phyloP scores from a whole-genome alignment of 30 jellyfish, hydroid and myxozoan genomes.

The Aurelia aurita region DNA sequence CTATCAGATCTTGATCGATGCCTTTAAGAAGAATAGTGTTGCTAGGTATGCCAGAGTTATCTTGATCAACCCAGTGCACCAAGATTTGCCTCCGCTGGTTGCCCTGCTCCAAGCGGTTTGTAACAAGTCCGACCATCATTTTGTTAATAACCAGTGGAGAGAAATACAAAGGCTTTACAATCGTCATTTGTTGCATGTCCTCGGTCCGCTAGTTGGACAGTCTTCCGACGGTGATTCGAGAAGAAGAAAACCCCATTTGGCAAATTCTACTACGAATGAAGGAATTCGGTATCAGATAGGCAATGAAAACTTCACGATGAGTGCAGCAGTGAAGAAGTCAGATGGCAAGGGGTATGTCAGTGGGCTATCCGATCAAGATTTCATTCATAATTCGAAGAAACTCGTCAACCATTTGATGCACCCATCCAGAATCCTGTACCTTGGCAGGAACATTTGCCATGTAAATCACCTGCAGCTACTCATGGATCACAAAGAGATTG shows the following conservation, averaged over 20 bases:
- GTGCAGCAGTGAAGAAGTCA: neutral
- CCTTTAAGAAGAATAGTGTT: neutral
- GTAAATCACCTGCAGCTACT: too few relatives aligned
- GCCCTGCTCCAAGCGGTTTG: slow-evolving; percentile 15
- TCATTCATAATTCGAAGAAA: slow-evolving; percentile 33
- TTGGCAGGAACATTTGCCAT: too few relatives aligned
- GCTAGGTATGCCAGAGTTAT: slow-evolving; percentile 15
- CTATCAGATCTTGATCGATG: slow-evolving; percentile 1
- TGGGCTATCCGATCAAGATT: slow-evolving; percentile 36
- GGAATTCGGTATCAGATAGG: slow-evolving; percentile 14
- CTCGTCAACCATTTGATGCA: slow-evolving; percentile 27
- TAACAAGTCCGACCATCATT: slow-evolving; percentile 9
- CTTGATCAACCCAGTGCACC: slow-evolving; percentile 24
- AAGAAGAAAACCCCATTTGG: slow-evolving; percentile 13
- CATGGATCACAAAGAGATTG: too few relatives aligned
- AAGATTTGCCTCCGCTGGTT: slow-evolving; percentile 42
- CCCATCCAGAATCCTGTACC: neutral
- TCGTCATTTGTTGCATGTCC: slow-evolving; percentile 35
- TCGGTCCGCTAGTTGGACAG: slow-evolving; percentile 62
- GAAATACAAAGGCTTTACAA: slow-evolving; percentile 19
- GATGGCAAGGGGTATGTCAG: neutral
- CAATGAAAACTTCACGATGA: slow-evolving; percentile 4
- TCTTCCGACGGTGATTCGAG: slow-evolving; percentile 67
- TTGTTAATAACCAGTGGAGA: slow-evolving; percentile 9
- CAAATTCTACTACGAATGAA: slow-evolving; percentile 1